phyloP scores from a whole-genome alignment of 2,888 invertebrate species.

The Temnothorax unifasciatus region DNA sequence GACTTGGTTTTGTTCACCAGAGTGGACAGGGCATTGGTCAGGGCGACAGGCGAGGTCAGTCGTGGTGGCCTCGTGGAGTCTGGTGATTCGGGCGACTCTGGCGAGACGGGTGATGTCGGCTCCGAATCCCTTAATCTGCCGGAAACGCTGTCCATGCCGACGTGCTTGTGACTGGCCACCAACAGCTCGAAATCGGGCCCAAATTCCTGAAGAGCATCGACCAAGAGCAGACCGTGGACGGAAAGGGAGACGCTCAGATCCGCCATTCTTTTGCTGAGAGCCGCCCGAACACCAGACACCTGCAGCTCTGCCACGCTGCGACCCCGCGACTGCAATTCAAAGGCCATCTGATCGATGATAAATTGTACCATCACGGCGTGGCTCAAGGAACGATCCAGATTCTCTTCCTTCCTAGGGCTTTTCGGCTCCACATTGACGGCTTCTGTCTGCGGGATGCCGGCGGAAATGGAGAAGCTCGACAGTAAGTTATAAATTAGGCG shows the following conservation, averaged over 20 bases:
- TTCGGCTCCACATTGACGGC: constrained; percentile 77
- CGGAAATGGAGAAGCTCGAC: constrained; percentile 78
- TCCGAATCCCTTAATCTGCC: constrained; percentile 97
- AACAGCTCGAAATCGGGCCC: constrained; percentile 98
- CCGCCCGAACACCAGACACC: constrained; percentile 94
- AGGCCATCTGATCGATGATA: constrained; percentile 94
- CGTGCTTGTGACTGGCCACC: constrained; percentile 97
- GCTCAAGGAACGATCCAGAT: constrained; percentile 77
- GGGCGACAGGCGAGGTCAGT: constrained; percentile 87
- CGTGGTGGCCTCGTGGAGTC: constrained; percentile 86
- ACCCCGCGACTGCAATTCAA: constrained; percentile 93
- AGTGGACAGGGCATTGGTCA: constrained; percentile 88
- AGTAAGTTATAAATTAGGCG: constrained; percentile 87
- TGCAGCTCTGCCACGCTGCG: constrained; percentile 97
- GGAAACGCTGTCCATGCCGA: constrained; percentile 97
- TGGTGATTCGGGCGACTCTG: constrained; percentile 92
- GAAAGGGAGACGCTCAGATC: constrained; percentile 94
- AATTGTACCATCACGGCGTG: constrained; percentile 93
- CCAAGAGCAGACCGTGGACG: constrained; percentile 96
- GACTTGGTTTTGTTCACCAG: constrained; percentile 82
- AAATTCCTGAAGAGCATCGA: constrained; percentile 98
- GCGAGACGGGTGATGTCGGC: constrained; percentile 95
- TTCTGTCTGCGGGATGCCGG: constrained; percentile 68
- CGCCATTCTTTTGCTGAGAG: constrained; percentile 91
- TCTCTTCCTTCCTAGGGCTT: constrained; percentile 82